Evolutionary conservation across 1,140 invertebrate species (phyloP), one percentile per base, ranked within the genome.

Genomic region (Diachasmimorpha longicaudata): DNA sequence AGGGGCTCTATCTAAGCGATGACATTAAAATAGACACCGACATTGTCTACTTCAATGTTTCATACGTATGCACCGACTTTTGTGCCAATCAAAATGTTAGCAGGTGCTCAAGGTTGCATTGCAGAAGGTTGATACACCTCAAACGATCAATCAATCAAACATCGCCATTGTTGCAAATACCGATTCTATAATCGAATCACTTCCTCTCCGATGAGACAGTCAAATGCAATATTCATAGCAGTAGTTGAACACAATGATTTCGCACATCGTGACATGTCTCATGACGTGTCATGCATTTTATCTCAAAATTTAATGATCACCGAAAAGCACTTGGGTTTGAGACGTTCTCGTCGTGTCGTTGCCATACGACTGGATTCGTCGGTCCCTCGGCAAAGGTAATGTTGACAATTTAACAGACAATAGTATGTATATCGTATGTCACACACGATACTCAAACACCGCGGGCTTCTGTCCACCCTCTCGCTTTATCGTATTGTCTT

Each of bases 1-100:
- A 63, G 21, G 19, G 23, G 21, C 58, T 63, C 19, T 63, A 63
- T 25, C 39, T 42, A 6, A 58, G n/a, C 52, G 52, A 63, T 63
- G 58, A 63, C 19, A 63, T 63, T 63, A 63, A 63, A 63, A 63
- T 63, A 63, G 58, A 21, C 14, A 8, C 71, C 48, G 72, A 44
- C 55, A 14, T 72, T 70, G 78, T 78, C 67, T 77, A 42, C 77
- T 37, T 68, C 76, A 63, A 48, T 77, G 74, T 76, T 79, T 70
- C 79, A 69, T 42, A 13, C 13, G 72, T 76, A 82, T 78, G 21
- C 71, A 84, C 81, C 82, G 81, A 74, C 72, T 75, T 76, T 77
- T 76, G 31, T 21, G 42, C 48, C 55, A 68, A 58, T 52, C 69
- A 68, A 69, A 76, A 31, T 67, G n/a, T 48, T 36, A n/a, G 16